Percentiles rank a stretch among this genome's conserved stretches.
phyloP scores from a whole-genome alignment of 1,140 invertebrate species.

The Cheumatopsyche charites region DNA sequence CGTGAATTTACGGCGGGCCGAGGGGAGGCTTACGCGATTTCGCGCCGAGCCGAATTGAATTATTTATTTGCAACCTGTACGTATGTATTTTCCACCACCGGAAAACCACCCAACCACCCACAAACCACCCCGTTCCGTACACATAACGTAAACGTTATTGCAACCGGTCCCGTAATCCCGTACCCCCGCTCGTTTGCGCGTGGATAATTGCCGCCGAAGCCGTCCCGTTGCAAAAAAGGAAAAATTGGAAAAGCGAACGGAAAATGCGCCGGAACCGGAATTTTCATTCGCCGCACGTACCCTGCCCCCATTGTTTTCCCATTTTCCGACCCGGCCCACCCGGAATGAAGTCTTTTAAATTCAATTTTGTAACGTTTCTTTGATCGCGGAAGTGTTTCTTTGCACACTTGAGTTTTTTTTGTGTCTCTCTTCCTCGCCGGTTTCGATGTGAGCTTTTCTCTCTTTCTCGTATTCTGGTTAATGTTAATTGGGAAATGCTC shows the following conservation, averaged over 20 bases:
- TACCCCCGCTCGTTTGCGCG: neutral
- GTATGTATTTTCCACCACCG: neutral
- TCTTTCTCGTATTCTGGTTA: neutral
- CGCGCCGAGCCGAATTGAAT: slow-evolving; percentile 22
- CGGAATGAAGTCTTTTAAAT: slow-evolving; percentile 40
- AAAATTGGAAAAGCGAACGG: neutral
- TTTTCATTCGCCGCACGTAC: slow-evolving; percentile 37
- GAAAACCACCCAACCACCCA: neutral
- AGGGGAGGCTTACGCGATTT: slow-evolving; percentile 1
- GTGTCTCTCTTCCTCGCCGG: neutral
- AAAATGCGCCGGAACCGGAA: neutral
- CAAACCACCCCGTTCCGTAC: no score
- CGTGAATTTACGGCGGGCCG: neutral
- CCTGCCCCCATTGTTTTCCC: slow-evolving; percentile 32
- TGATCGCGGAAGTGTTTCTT: slow-evolving; percentile 35
- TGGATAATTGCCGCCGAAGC: slow-evolving; percentile 31
- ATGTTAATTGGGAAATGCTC: slow-evolving; percentile 3
- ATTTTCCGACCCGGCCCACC: slow-evolving; percentile 6
- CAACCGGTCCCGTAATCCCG: slow-evolving; percentile 12
- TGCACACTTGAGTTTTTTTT: neutral
- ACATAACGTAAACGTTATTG: slow-evolving; percentile 9
- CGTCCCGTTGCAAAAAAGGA: no score
- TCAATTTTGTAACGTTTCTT: slow-evolving; percentile 38
- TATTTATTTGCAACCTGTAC: slow-evolving; percentile 33
- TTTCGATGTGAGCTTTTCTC: no score